phyloP scores from a whole-genome alignment of 2,888 invertebrate species.

The Macrophya annulata region DNA sequence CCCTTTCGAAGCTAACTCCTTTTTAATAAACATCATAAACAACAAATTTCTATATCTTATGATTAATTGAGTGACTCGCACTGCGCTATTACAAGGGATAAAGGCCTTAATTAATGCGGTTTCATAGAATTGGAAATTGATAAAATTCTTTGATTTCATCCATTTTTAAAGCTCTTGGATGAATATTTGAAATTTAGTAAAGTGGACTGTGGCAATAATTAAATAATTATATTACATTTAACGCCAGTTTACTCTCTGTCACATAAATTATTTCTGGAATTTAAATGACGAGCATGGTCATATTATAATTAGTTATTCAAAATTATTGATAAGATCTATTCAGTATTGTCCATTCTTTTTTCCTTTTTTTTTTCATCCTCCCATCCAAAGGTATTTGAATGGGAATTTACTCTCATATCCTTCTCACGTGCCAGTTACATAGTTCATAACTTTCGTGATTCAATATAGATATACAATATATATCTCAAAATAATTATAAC shows the following conservation, averaged over 20 bases:
- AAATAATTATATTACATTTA: background rate
- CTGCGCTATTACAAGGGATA: background rate
- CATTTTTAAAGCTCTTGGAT: background rate
- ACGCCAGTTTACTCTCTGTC: too few relatives aligned
- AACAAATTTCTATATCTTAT: background rate
- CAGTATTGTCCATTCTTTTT: background rate
- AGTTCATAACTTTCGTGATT: slow-evolving; percentile 20
- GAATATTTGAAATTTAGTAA: background rate
- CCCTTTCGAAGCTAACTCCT: background rate
- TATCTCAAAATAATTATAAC: background rate
- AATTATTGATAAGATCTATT: background rate
- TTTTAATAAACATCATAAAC: background rate
- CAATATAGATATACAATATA: background rate
- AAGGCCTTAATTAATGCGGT: background rate
- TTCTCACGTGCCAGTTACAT: slow-evolving; percentile 37
- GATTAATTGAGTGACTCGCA: background rate
- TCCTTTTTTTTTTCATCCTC: background rate
- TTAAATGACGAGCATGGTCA: background rate
- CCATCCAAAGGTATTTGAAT: background rate
- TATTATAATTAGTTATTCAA: background rate
- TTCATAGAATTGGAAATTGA: background rate
- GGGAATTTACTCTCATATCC: background rate
- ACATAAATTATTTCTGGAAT: background rate
- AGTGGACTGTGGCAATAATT: slow-evolving; percentile 7
- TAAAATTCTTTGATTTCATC: background rate